Evolutionary conservation across 2,888 invertebrate genomes (phyloP), one percentile per base, ranked within the genome.

Genomic region (Bhutanitis thaidina): DNA sequence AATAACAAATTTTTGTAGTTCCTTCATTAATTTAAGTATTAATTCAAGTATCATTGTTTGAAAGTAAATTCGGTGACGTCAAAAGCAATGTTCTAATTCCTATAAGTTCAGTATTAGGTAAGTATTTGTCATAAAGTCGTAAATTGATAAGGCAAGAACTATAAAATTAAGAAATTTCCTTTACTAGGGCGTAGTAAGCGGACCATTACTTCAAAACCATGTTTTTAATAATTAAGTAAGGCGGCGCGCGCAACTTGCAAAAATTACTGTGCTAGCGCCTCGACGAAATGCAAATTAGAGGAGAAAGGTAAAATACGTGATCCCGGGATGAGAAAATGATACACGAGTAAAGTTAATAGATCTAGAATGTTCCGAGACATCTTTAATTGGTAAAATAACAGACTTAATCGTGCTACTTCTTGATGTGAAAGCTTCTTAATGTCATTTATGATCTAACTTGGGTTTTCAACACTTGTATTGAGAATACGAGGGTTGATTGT

Each of bases 281-380:
- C 66, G 57, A 60, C 61, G 62, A 71, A 71, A 77, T 77, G 74
- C 66, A 77, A 78, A 78, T 77, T 74, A 71, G 71, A 62, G 55
- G 61, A 64, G 66, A 66, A 56, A 65, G 52, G 49, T 49, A 47
- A 44, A 60, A 65, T 62, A 67, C 66, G 65, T 65, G 66, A 66
- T 51, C 36, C 29, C n/a, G 13, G 39, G 13, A 2, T 41, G 34
- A 38, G 47, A 52, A 34, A 48, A 25, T 40, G 39, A n/a, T 27
- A 44, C 44, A 50, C 50, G 44, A 50, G 20, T 37, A 16, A 1
- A 14, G 16, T 14, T 30, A 38, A 45, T 27, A 44, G 30, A 30
- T 46, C 39, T 39, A 25, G 7, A 43, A 5, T 27, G 38, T 37
- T 50, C 39, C 50, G 34, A 44, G 50, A 44, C 50, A 50, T 44